These are phyloP conservation scores for Andricus quercusramuli DNA, from an alignment of 2,888 invertebrate genomes.

Conservation along the genomic window DNA sequence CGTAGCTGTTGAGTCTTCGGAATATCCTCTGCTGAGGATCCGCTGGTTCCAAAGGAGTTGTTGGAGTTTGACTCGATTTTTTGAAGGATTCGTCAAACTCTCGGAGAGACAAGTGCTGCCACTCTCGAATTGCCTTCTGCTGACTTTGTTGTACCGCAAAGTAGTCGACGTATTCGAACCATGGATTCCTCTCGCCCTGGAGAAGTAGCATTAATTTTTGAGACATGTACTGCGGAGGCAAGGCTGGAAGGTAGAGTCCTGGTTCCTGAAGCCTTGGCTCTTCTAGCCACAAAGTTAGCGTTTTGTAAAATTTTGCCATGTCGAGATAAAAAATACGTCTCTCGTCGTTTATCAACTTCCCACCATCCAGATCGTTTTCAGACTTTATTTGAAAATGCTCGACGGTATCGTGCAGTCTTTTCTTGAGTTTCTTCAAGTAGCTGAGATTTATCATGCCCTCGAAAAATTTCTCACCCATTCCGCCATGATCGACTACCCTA, in stretches of 20 bases:
- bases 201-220: slow-evolving; percentile 83
- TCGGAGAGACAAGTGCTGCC: slow-evolving; percentile 80
- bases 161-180: slow-evolving; percentile 85
- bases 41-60: slow-evolving; percentile 62
- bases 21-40: slow-evolving; percentile 82
- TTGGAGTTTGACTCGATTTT: slow-evolving; percentile 59
- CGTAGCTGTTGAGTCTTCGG: slow-evolving; percentile 83
- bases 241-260: slow-evolving; percentile 83
- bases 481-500: slow-evolving; percentile 81
- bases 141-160: slow-evolving; percentile 81
- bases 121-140: slow-evolving; percentile 80
- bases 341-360: slow-evolving; percentile 73
- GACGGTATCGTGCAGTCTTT: slow-evolving; percentile 83
- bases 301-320: slow-evolving; percentile 80
- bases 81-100: slow-evolving; percentile 71
- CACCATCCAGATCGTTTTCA: slow-evolving; percentile 76
- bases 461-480: slow-evolving; percentile 88
- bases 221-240: slow-evolving; percentile 88
- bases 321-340: slow-evolving; percentile 73
- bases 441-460: slow-evolving; percentile 84
- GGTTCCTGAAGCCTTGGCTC: slow-evolving; percentile 87
- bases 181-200: slow-evolving; percentile 82
- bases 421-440: slow-evolving; percentile 85
- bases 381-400: slow-evolving; percentile 80
- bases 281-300: slow-evolving; percentile 88